phyloP scores from a whole-genome alignment of 2,888 invertebrate genomes.

The Drosophila barbarae region DNA sequence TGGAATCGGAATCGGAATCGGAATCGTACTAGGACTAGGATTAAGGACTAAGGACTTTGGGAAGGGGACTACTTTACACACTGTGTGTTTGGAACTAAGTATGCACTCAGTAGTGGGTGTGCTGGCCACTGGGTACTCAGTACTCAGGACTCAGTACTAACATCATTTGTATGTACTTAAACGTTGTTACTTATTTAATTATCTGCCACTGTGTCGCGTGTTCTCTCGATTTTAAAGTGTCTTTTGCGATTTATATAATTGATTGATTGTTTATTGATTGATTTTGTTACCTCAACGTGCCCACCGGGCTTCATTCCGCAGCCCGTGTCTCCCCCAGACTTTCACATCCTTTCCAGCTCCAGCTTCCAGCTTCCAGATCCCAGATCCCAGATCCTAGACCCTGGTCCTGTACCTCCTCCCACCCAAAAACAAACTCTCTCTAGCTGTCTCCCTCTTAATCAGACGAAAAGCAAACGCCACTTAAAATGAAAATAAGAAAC shows the following conservation, averaged over 20 bases:
- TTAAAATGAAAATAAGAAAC: conserved; percentile 44
- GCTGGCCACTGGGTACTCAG: background rate
- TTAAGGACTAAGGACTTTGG: conserved; percentile 1
- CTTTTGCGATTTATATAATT: conserved; percentile 27
- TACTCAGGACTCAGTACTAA: conserved; percentile 3
- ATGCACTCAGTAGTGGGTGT: background rate
- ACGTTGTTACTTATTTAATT: conserved; percentile 34
- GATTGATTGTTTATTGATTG: conserved; percentile 18
- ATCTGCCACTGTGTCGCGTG: conserved; percentile 56
- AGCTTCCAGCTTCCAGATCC: background rate
- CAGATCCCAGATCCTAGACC: background rate
- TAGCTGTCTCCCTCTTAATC: conserved; percentile 23
- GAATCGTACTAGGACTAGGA: background rate
- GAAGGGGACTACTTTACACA: conserved; percentile 8
- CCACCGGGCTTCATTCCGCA: conserved; percentile 4
- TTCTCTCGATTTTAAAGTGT: conserved; percentile 41
- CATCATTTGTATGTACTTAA: conserved; percentile 12
- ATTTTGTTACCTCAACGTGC: conserved; percentile 46
- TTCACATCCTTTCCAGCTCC: background rate
- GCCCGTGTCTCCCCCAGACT: conserved; percentile 3
- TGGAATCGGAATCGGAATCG: background rate
- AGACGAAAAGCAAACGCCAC: conserved; percentile 50
- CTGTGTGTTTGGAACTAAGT: conserved; percentile 10
- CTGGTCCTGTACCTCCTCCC: background rate
- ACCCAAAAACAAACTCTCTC: background rate